Evolutionary conservation across 2,113 vertebrate genomes (phyloP), one percentile per base, ranked within the genome.

Genomic region (Sander lucioperca): DNA sequence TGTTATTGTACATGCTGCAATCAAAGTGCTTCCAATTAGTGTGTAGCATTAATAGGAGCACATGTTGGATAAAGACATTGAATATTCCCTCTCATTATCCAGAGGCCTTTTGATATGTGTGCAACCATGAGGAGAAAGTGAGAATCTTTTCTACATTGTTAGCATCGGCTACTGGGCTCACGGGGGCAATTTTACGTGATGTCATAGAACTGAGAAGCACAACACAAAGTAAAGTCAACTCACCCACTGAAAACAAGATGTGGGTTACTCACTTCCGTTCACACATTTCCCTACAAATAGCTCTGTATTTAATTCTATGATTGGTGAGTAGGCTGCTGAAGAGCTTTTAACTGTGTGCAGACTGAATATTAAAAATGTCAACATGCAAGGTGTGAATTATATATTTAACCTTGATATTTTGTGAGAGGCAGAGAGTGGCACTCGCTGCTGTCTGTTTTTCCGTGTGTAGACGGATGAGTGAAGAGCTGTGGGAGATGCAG

Each of bases 401-500:
- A 70, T 45, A 45, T 81, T 80, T 69, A 78, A 53, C 23, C 74
- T 68, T 69, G 13, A 50, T 57, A 48, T 61, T 64, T 67, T 50
- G 16, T 73, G 78, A 54, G 80, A 6, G 48, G 21, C 27, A n/a
- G 14, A 57, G 45, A 51, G 36, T 43, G 12, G 25, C 39, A 47
- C n/a, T 64, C 1, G 0, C 25, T 72, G 70, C 61, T 68, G 57
- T 13, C 4, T 57, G 39, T 3, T 25, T 73, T 70, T 54, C 70
- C 11, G 3, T 43, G 53, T 25, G 21, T 14, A 65, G 51, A 78
- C 5, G 3, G 68, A 58, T 30, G 58, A 57, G 70, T 0, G 53
- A 70, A 56, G 84, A 74, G 81, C 77, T 58, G 36, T 48, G 68
- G 80, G 77, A 69, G 48, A 56, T 79, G 23, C 74, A 54, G 67